Percentiles rank a stretch among this genome's conserved stretches.
These are phyloP conservation scores for Forbesichthys agassizii DNA, from an alignment of 2,113 vertebrate genomes.

Conservation along the genomic window DNA sequence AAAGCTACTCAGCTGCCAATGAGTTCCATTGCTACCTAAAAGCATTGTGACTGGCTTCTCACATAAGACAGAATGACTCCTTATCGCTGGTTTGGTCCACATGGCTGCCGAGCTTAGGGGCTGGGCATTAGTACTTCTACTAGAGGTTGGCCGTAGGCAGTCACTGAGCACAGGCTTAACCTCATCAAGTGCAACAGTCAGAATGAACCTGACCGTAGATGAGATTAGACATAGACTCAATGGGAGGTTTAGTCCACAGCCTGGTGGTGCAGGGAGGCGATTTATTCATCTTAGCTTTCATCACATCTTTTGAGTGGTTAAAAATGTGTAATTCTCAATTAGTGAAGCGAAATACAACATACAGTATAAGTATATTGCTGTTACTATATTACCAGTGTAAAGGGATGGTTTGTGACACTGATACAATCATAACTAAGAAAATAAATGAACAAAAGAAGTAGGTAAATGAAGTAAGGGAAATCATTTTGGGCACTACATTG, in stretches of 20 bases:
- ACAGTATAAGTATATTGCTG: background rate
- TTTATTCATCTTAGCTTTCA: background rate
- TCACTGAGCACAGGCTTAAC: background rate
- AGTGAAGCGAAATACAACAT: too few species aligned
- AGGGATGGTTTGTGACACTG: background rate
- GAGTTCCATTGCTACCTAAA: slow-evolving; percentile 9
- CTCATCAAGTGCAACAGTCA: background rate
- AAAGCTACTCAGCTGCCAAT: background rate
- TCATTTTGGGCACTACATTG: background rate
- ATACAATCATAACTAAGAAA: too few species aligned
- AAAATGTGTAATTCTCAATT: background rate
- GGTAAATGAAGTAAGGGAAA: background rate
- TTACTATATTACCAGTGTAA: background rate
- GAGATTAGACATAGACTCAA: background rate
- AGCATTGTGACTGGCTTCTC: background rate
- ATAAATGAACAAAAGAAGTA: too few species aligned
- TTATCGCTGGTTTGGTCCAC: background rate
- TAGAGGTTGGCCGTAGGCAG: background rate
- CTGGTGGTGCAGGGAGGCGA: background rate
- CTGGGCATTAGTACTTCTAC: background rate
- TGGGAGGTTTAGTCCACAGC: background rate
- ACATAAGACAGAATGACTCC: background rate
- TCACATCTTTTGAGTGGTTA: background rate
- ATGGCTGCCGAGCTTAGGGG: background rate
- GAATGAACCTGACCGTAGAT: slow-evolving; percentile 4